Evolutionary conservation across 2,797 vertebrate species (phyloP), one percentile per base, ranked within the genome.

Genomic region (Poliocrania exsul): DNA sequence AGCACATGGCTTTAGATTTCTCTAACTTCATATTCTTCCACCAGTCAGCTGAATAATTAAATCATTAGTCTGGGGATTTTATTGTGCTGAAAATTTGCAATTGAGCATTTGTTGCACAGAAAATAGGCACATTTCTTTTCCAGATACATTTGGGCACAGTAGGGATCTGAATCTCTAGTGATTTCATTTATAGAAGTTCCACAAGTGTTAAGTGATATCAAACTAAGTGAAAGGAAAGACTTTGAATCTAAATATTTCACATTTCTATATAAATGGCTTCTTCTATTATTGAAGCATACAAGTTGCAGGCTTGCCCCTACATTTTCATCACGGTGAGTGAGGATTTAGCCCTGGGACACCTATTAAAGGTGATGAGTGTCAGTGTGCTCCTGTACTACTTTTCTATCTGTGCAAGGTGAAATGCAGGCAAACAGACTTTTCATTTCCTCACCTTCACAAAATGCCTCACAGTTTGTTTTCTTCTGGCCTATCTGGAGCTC

Each of bases 21-120:
- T 50, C 13, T 84, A 86, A 57, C 82, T 96, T 93, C 50, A 53
- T 95, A 47, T 81, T 88, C 96, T 97, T 96, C 81, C 46, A 17
- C 74, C 94, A 97, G 86, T 90, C 96, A 97, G 58, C 92, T 97
- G 94, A 96, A 97, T 97, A 97, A 97, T 97, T 96, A 97, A 97
- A 96, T 94, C 54, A 67, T 60, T 74, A 94, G 61, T 73, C 84
- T 73, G 72, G 70, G 88, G 91, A 54, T 95, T 97, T 96, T 96
- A 97, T 96, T 93, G 93, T 72, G 66, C 70, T 93, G 85, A 91
- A 97, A 96, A 96, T 86, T 84, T 91, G 67, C 79, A 93, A 11
- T 24, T 92, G 91, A 96, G 92, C 77, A 70, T 96, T 96, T 97
- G 86, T 88, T 58, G 79, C 71, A 56, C 54, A 90, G 94, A 90